phyloP scores from a whole-genome alignment of 2,888 invertebrate genomes.

The Drosophila gaucha region DNA sequence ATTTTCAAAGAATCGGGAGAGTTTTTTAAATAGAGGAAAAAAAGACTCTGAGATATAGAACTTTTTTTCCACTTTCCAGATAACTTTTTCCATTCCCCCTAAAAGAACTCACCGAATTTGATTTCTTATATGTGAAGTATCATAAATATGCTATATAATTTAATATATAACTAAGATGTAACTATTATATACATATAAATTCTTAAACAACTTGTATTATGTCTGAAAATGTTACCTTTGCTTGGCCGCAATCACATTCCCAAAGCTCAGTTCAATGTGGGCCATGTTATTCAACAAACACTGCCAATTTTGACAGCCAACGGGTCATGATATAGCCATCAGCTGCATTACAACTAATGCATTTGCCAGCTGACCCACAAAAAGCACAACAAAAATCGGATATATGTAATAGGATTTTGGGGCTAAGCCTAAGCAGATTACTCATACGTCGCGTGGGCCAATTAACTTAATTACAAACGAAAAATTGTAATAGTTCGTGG shows the following conservation, averaged over 20 bases:
- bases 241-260: not conserved
- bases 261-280: slow-evolving; percentile 12
- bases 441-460: slow-evolving; percentile 68
- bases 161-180: too few species aligned
- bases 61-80: too few species aligned
- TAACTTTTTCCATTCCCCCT: too few species aligned
- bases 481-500: slow-evolving; percentile 4
- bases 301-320: slow-evolving; percentile 3
- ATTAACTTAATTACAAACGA: slow-evolving; percentile 65
- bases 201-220: not conserved
- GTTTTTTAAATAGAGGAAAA: too few species aligned
- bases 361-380: slow-evolving; percentile 39
- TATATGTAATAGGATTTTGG: slow-evolving; percentile 46
- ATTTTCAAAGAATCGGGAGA: too few species aligned
- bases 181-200: not conserved
- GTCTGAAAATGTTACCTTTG: not conserved
- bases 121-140: too few species aligned
- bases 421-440: slow-evolving; percentile 58
- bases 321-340: not conserved
- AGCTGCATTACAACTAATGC: slow-evolving; percentile 27
- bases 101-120: too few species aligned
- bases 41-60: too few species aligned
- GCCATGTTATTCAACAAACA: slow-evolving; percentile 10
- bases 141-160: too few species aligned
- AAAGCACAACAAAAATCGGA: slow-evolving; percentile 30